Evolutionary conservation across 2,113 vertebrate genomes (phyloP), one percentile per base, ranked within the genome.

Genomic region (Herpetotheres cachinnans): DNA sequence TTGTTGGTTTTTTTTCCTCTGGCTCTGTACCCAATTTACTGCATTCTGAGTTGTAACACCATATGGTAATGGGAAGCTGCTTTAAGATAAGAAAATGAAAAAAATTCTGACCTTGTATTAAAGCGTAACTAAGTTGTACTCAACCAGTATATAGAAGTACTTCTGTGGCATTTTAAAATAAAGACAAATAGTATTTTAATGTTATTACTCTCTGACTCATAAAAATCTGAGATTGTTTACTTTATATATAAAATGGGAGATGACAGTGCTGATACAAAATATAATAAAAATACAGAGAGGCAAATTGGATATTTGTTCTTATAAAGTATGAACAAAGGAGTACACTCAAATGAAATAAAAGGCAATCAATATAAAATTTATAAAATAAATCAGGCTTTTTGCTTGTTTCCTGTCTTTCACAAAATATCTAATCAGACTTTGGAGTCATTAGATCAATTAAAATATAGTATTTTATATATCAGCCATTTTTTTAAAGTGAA

Each of bases 161-260:
- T 92, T 86, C 46, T 74, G 26, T 34, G 5, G 6, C 34, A 29
- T 88, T 96, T 96, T n/a, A 89, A 93, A 50, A 56, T 36, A 89
- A 92, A 91, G 59, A 58, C 27, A 83, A 90, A 56, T n/a, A 80
- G n/a, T 66, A 54, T 71, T 94, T 95, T 83, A 83, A 94, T 71
- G 15, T 62, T 84, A 44, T 71, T 91, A 18, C 38, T 81, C 30
- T 55, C 13, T 19, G 58, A 73, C 38, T 89, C 36, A 66, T 59
- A 65, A 73, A 91, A 93, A 89, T 47, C 11, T 15, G 19, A 49
- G 29, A 46, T 90, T 89, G 42, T 62, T 83, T 88, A 66, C 59
- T 95, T 95, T 94, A 74, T 62, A 12, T 78, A 55, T 82, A 89
- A 62, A 92, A 71, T 55, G 21, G 55, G 47, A 80, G 47, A 59